Base-by-base conservation (phyloP, 1,140 invertebrate species). In the Lucilia cuprina region DNA sequence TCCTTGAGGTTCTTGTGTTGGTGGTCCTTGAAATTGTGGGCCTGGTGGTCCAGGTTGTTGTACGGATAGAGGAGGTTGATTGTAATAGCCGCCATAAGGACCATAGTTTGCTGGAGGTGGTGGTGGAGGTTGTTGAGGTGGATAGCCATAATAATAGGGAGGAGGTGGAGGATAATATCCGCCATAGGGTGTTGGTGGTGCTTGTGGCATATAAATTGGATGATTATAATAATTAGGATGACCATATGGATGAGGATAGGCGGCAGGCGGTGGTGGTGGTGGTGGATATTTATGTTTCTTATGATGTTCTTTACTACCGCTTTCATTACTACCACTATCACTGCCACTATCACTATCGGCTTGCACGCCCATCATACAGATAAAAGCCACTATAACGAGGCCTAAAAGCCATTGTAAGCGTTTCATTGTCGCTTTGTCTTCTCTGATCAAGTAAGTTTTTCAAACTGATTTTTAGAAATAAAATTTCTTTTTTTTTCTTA, bases 11-110 rank as follows among this genome's bases (percentile, higher is more conserved):
- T 0, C 82, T 75, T 83, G 65, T 12, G 21, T 13, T 17, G 55
- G 30, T 13, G 49, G 0, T 7, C n/a, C 19, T 14, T n/a, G 49
- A 21, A 17, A 13, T 50, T 84, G 75, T 14, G 50, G 75, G 0
- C 65, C 55, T 14, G 50, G 75, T 0, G 78, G 84, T 35, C 12
- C 21, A 0, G 78, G 65, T 30, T 47, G 21, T 49, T 34, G 25
- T 5, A 9, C 10, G 30, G 41, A 50, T 49, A 34, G 25, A 2
- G 70, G 83, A 12, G 34, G 74, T 60, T 30, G 83, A 60, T 82
- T 35, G n/a, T 74, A 65, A 82, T 84, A 82, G 41, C 77, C 78
- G 21, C 75, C 75, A 84, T 84, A 84, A 35, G 83, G 78, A 82
- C 82, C 70, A 5, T n/a, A 41, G 5, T 21, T 70, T 12, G 35